Evolutionary conservation across 2,888 invertebrate genomes (phyloP), one percentile per base, ranked within the genome.

Genomic region (Xylota sylvarum): DNA sequence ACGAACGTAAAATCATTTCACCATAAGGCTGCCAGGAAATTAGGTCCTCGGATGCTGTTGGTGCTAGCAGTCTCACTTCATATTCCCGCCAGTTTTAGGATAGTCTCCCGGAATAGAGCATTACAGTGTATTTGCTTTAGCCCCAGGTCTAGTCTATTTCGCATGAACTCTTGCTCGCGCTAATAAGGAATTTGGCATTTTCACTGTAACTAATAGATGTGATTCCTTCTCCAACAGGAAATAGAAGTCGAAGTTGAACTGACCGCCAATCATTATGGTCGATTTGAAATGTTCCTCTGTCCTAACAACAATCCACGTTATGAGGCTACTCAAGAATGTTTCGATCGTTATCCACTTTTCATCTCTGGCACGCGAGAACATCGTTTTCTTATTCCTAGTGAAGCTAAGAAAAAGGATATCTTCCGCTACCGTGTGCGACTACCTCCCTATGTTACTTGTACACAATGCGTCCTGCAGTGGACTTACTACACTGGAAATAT

Each of bases 401-500:
- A 96, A 89, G 94, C 95, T 3, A 95, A 94, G 64, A 96, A 96
- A 92, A 95, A 95, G 90, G 95, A 92, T 35, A 92, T 92, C 32
- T 95, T 95, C 89, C 94, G 95, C 74, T 97, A 97, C 91, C 94
- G 95, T 87, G 96, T 97, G 0, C 94, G 95, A 3, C 93, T 98
- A 64, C 98, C 98, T 0, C 94, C 96, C 0, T 97, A 96, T 89
- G 92, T 98, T 2, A 97, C 97, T 0, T 98, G 98, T 90, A 95
- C 96, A 0, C 97, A 97, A 89, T 98, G 98, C 90, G 97, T 98
- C 4, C 91, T 98, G n/a, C 97, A 98, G 91, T 98, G 98, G 98
- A 97, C 96, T 77, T 98, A 98, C 91, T 96, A 96, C 89, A 97
- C 98, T 77, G 96, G 96, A 14, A 98, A 98, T 91, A 97, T 97